Evolutionary conservation across 2,888 invertebrate genomes (phyloP).

Genomic region (Tyria jacobaeae): DNA sequence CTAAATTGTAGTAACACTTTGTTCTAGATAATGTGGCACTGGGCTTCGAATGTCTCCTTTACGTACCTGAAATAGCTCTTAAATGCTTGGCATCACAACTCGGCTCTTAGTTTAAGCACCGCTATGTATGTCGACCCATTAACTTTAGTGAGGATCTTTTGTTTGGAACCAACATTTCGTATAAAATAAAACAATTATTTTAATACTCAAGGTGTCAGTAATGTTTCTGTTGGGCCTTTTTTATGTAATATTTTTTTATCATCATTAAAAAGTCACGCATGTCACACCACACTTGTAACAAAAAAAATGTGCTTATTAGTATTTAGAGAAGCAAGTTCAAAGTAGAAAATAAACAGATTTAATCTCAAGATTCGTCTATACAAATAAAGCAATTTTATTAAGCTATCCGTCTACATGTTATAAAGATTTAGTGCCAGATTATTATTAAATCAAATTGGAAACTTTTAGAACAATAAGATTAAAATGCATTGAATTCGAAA

Average conservation of each 20-base stretch:
- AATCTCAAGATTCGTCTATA: neutral
- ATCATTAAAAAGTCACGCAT: neutral
- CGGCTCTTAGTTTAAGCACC: slow-evolving; percentile 64
- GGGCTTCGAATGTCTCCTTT: slow-evolving; percentile 24
- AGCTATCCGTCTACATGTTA: neutral
- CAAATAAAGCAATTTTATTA: neutral
- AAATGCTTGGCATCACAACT: slow-evolving; percentile 54
- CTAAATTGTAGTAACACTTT: slow-evolving; percentile 1
- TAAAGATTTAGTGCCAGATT: neutral
- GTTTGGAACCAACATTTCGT: slow-evolving; percentile 59
- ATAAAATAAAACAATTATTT: slow-evolving; percentile 53
- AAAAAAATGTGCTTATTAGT: neutral
- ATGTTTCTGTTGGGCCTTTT: slow-evolving; percentile 61
- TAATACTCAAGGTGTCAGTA: slow-evolving; percentile 55
- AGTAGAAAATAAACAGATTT: neutral
- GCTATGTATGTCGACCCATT: slow-evolving; percentile 62
- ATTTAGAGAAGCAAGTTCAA: neutral
- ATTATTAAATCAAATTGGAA: too few species aligned
- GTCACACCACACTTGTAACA: neutral
- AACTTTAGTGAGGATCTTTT: slow-evolving; percentile 64
- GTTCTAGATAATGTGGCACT: slow-evolving; percentile 7
- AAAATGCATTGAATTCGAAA: too few species aligned
- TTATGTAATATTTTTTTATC: slow-evolving; percentile 30
- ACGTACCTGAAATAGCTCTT: slow-evolving; percentile 39
- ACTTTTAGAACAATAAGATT: too few species aligned